A percentile compares a stretch with the other conserved stretches of the same genome.
Evolutionary conservation across 2,113 vertebrate species (phyloP).

Genomic region (Globicephala melas): DNA sequence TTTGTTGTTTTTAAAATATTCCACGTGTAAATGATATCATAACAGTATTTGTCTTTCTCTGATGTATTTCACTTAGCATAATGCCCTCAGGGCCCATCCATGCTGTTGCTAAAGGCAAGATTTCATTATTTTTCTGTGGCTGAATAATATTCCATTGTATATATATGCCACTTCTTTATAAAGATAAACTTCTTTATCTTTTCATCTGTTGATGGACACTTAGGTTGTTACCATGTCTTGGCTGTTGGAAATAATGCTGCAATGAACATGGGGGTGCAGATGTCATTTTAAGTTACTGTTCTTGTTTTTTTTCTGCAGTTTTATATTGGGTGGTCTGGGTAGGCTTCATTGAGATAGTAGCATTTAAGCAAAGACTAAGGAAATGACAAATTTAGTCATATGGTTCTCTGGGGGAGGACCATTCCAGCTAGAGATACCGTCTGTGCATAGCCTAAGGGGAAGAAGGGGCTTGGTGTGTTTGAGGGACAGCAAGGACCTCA

Average conservation of each 20-base stretch:
- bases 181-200: neutral
- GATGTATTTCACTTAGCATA: neutral
- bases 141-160: neutral
- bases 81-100: neutral
- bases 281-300: neutral
- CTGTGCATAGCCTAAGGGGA: neutral
- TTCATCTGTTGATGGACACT: neutral
- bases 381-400: neutral
- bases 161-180: too few species aligned
- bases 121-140: neutral
- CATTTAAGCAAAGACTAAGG: neutral
- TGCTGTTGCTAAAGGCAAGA: neutral
- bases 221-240: neutral
- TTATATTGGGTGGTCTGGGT: neutral
- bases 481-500: neutral
- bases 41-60: neutral
- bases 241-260: neutral
- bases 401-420: neutral
- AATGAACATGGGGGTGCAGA: neutral
- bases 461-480: neutral
- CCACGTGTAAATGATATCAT: neutral
- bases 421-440: neutral
- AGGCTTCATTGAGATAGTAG: neutral
- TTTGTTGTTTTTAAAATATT: neutral
- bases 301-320: neutral